Base-by-base conservation (phyloP, 2,888 invertebrate genomes). In the Erpobdella octoculata region DNA sequence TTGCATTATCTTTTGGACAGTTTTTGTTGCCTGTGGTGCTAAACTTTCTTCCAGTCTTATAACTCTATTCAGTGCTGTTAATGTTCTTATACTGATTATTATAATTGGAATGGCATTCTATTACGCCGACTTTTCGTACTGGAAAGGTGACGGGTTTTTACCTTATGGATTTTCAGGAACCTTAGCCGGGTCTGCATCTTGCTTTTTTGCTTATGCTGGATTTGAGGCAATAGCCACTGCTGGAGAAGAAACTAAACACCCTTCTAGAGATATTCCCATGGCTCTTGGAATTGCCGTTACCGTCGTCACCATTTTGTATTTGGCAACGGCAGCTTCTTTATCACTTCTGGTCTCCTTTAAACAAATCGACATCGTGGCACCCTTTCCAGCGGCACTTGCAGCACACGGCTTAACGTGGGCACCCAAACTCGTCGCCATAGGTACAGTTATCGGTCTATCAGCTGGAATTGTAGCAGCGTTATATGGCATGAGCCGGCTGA, bases 401-500 rank as follows among this genome's bases (percentile, higher is more conserved):
- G 74, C 76, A 48, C 76, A 77, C 46, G 78, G 77, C 0, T 64
- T 79, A 6, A 73, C 66, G 25, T 81, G 81, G 81, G 80, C 79
- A 21, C 78, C 76, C 66, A 74, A 76, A 28, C 72, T 80, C 6
- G 78, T 81, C 15, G 78, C 79, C 18, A 72, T 80, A 28, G 81
- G 81, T 8, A 78, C 80, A 6, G 70, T 81, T 15, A 74, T 80
- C 21, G 80, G 80, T 0, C 77, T 81, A 31, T 77, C 77, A 46
- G 79, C 80, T 33, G 75, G 79, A 8, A 77, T 79, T 46, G 76
- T 93, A 72, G 91, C 93, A 0, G 91, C 91, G 0, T 84, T 93
- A 38, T 93, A 91, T 82, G 89, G 92, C 0, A 83, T 93, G 6
- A 92, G 93, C 0, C 86, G 91, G 33, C 90, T 91, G 78, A 87